Evolutionary conservation across 2,888 invertebrate genomes (phyloP), one percentile per base, ranked within the genome.

Genomic region (Spilosoma lubricipeda): DNA sequence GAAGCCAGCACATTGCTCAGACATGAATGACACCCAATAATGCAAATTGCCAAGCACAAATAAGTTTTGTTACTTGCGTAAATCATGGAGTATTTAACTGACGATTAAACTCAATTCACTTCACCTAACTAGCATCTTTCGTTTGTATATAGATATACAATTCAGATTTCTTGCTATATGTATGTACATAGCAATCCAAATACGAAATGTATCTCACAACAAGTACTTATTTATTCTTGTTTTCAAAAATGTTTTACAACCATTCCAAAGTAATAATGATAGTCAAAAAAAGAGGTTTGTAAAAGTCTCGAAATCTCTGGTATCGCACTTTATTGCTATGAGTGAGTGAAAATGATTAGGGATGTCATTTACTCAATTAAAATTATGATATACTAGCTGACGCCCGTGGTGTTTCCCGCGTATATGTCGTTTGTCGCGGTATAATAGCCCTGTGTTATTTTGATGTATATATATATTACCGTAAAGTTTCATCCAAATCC

Each of bases 301-400:
- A 59, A 59, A 59, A 27, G 13, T 30, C 63, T 63, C 18, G 63
- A 30, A 63, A 30, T 63, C 67, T 64, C 72, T 63, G 70, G 73
- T 79, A 78, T 81, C 76, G 66, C 67, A 74, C 67, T 63, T 36
- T n/a, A 65, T 70, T 74, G 39, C 45, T 70, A 45, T 70, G 59
- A 63, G 59, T 70, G 42, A 63, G 70, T 59, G 30, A 20, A 23
- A 80, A 23, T 68, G 66, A 72, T 72, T 73, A 83, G 77, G 83
- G 83, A 27, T 84, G 75, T 5, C 74, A n/a, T 68, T n/a, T 56
- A 30, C 30, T 7, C 0, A 5, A 27, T 13, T 59, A 27, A 59
- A 13, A 27, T n/a, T n/a, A n/a, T n/a, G n/a, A n/a, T n/a, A n/a
- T n/a, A n/a, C n/a, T n/a, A n/a, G n/a, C n/a, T n/a, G n/a, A n/a